These are phyloP conservation scores for Lasius fuliginosus DNA, from an alignment of 2,888 invertebrate species.

Conservation along the genomic window DNA sequence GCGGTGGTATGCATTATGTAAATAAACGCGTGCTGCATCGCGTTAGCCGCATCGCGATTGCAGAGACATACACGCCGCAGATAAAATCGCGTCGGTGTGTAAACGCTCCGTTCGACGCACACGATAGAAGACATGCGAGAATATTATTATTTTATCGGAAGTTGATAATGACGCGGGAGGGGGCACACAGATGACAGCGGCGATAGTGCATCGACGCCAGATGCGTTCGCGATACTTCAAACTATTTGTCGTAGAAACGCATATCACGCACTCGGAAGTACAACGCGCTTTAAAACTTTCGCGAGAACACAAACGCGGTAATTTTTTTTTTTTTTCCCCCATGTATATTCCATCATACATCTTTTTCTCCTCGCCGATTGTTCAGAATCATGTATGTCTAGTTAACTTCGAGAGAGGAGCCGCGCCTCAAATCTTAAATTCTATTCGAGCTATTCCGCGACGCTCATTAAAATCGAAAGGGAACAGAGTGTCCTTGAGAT, in stretches of 20 bases:
- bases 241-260: slow-evolving; percentile 6
- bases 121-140: slow-evolving; percentile 51
- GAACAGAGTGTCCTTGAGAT: background rate
- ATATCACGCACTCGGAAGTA: background rate
- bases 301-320: background rate
- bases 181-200: slow-evolving; percentile 28
- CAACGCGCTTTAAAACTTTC: background rate
- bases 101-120: slow-evolving; percentile 47
- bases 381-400: background rate
- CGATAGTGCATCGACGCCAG: slow-evolving; percentile 48
- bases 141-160: slow-evolving; percentile 53
- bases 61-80: slow-evolving; percentile 36
- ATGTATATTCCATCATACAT: no score
- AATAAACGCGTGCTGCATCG: slow-evolving; percentile 56
- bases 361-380: background rate
- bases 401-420: background rate
- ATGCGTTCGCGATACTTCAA: slow-evolving; percentile 30
- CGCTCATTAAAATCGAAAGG: background rate
- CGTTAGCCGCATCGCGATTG: slow-evolving; percentile 51
- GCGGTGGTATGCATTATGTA: slow-evolving; percentile 51
- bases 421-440: background rate
- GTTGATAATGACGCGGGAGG: slow-evolving; percentile 39
- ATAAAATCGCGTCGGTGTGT: slow-evolving; percentile 43
- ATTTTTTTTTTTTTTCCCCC: no score
- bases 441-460: background rate